Evolutionary conservation across 2,113 vertebrate genomes (phyloP).

Genomic region (Rhabdornis inornatus): DNA sequence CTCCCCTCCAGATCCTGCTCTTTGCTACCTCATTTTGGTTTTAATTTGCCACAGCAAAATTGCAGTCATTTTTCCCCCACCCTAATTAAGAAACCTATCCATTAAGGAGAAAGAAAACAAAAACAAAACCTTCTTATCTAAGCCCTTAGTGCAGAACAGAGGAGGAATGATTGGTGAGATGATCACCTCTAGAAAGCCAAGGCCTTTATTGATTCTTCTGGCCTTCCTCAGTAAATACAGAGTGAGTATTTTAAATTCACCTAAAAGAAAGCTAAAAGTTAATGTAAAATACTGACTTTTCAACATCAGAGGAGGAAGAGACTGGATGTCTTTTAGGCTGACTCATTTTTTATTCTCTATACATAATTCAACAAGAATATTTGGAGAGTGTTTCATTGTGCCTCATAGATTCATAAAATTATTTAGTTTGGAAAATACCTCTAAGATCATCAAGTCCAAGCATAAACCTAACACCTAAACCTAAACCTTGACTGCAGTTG

Average conservation of each 20-base stretch:
- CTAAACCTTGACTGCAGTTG: not conserved
- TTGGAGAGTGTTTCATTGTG: not conserved
- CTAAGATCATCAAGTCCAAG: not conserved
- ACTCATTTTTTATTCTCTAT: not conserved
- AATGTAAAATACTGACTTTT: not conserved
- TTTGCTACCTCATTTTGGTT: slow-evolving; percentile 59
- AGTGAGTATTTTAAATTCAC: slow-evolving; percentile 21
- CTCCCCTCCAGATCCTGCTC: not conserved
- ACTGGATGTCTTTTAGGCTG: not conserved
- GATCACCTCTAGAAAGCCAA: slow-evolving; percentile 40
- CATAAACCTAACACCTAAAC: not conserved
- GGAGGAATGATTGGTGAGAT: slow-evolving; percentile 53
- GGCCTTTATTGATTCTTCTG: slow-evolving; percentile 30
- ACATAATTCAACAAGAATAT: not conserved
- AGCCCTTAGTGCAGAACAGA: not conserved
- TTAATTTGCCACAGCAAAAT: slow-evolving; percentile 63
- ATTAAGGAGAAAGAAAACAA: slow-evolving; percentile 43
- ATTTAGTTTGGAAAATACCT: not conserved
- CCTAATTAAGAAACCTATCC: slow-evolving; percentile 59
- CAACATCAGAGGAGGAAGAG: not conserved
- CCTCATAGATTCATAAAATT: not conserved
- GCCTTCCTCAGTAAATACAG: slow-evolving; percentile 27
- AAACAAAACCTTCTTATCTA: slow-evolving; percentile 37
- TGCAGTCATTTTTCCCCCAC: slow-evolving; percentile 16
- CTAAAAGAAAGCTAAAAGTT: not conserved